Conservation (phyloP, 2,113 vertebrate genomes). For the Catagonus wagneri region DNA sequence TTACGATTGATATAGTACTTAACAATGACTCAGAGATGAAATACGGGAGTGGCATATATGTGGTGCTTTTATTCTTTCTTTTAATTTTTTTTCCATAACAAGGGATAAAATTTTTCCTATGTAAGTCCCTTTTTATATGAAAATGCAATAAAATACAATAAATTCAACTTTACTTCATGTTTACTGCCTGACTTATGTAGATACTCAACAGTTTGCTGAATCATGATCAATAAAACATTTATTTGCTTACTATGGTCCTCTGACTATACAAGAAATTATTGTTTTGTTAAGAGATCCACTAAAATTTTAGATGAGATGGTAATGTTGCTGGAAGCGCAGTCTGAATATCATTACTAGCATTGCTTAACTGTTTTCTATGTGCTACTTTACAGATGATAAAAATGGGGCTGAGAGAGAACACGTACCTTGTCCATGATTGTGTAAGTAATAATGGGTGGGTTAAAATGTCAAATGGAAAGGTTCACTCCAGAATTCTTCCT, state of each 20-base stretch:
- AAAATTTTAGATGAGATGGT: neutral
- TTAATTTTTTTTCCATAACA: neutral
- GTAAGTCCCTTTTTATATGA: neutral
- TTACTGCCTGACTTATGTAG: neutral
- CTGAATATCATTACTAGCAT: neutral
- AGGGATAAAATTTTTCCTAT: neutral
- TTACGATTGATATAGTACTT: neutral
- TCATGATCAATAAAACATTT: neutral
- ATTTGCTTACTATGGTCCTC: neutral
- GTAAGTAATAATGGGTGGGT: neutral
- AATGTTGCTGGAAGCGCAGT: neutral
- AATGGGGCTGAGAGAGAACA: neutral
- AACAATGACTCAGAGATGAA: neutral
- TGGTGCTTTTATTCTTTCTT: neutral
- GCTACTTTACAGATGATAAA: constrained; percentile 26
- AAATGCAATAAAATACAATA: constrained; percentile 15
- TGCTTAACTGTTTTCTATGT: neutral
- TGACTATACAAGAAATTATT: neutral
- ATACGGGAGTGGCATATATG: neutral
- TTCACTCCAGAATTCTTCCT: neutral
- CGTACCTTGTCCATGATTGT: neutral
- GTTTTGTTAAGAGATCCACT: neutral
- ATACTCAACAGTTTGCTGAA: neutral
- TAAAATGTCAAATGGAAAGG: neutral
- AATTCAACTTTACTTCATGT: too few species aligned